Base-by-base conservation (phyloP, 2,113 vertebrate species). In the Corythornis cristatus region DNA sequence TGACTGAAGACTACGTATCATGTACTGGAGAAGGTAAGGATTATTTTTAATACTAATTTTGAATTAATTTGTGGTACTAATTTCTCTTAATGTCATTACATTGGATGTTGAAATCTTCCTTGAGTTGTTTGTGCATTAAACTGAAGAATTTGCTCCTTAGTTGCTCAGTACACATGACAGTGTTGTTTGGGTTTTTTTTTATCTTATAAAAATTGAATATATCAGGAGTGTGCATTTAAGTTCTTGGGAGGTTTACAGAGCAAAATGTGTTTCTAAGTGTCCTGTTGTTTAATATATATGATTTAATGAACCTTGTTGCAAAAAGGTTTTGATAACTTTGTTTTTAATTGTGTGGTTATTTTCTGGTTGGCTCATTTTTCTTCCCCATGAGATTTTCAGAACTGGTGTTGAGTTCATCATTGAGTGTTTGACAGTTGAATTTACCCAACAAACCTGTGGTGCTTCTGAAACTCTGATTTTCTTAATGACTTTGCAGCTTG, bases 1-100 rank as follows among this genome's bases (percentile, higher is more conserved):
- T 96, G 94, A 96, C 88, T 88, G 88, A 90, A 93, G 80, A 18
- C 57, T 70, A 1, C 67, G 0, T 92, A 74, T 46, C 35, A 61
- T 93, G 83, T 85, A 40, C 94, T 83, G 83, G 60, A 83, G 92
- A 83, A 96, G 82, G 94, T 96, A 87, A 91, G 1, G 9, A 2
- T 22, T 33, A 22, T 68, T 89, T 75, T 90, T 85, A 40, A 86
- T 79, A 3, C 21, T 75, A 5, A 22, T 79, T 83, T 58, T 43
- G 18, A 48, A 48, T 64, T 48, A 33, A 28, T 45, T 60, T 46
- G 8, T 56, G 46, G 20, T 78, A 8, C 1, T 72, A 3, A 46
- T 68, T 48, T 18, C 12, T 71, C 6, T 68, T 33, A 16, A 48
- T 0, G 1, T 19, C 13, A 5, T 15, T 90, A 21, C 3, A 9